Conservation (phyloP, 35 echinoderm and acorn worm species). For the Lytechinus variegatus region DNA sequence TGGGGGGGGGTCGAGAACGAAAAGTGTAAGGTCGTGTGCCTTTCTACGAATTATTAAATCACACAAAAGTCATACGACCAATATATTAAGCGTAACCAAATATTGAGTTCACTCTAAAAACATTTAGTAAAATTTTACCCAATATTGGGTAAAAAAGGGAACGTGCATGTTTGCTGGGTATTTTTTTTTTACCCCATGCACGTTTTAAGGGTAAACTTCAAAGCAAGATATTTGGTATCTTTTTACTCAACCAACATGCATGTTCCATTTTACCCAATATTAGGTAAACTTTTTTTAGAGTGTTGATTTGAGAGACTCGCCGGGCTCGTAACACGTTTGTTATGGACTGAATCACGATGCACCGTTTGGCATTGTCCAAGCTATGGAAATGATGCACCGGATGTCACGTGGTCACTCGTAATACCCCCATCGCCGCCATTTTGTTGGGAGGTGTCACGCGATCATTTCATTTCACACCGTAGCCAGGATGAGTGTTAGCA, state of each 20-base stretch:
- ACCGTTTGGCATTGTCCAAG: neutral
- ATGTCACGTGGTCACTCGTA: neutral
- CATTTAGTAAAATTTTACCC: too few relatives aligned
- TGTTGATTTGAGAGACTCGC: neutral
- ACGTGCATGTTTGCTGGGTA: too few relatives aligned
- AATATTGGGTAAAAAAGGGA: too few relatives aligned
- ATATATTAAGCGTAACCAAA: neutral
- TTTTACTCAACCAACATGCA: too few relatives aligned
- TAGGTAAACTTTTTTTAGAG: too few relatives aligned
- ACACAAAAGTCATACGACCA: neutral
- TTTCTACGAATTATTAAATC: neutral
- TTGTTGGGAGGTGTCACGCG: slow-evolving; percentile 7
- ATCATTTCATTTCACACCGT: neutral
- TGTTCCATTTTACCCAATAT: too few relatives aligned
- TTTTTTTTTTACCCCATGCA: too few relatives aligned
- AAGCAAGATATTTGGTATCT: too few relatives aligned
- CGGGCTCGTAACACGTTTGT: neutral
- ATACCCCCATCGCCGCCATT: neutral
- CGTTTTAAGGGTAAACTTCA: too few relatives aligned
- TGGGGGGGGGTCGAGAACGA: too few relatives aligned
- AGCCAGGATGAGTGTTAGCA: neutral
- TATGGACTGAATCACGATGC: neutral
- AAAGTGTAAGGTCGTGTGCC: neutral
- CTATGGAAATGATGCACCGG: neutral
- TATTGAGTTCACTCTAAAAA: neutral